phyloP scores from a whole-genome alignment of 92 coral and sea anemone genomes.

The Parazoanthus swiftii region DNA sequence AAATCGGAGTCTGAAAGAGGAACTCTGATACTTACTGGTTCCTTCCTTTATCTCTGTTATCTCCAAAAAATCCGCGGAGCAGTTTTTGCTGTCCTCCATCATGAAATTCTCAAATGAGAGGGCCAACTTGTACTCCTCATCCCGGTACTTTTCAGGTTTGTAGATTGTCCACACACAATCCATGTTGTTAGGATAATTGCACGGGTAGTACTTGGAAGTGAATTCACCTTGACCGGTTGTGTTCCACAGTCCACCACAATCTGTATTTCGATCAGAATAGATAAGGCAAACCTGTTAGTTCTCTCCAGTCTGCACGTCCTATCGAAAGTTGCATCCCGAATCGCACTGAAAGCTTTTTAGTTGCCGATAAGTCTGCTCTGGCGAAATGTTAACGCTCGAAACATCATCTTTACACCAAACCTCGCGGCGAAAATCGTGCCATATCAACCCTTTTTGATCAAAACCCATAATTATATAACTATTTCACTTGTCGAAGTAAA shows the following conservation, averaged over 20 bases:
- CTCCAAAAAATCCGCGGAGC: conserved; percentile 25
- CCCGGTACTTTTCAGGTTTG: conserved; percentile 6
- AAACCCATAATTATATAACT: no score
- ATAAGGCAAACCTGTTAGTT: no score
- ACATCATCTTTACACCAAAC: no score
- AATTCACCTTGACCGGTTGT: not conserved
- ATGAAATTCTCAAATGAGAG: conserved; percentile 28
- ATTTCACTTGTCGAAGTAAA: no score
- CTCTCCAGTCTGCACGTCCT: not conserved
- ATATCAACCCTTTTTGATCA: no score
- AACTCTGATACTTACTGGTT: not conserved
- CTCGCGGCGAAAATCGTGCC: no score
- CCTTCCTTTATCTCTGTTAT: conserved; percentile 28
- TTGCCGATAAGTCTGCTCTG: no score
- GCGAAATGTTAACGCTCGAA: no score
- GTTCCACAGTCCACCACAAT: conserved; percentile 35
- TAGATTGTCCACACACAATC: conserved; percentile 35
- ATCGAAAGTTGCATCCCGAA: no score
- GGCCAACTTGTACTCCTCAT: not conserved
- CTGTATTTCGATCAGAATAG: not conserved
- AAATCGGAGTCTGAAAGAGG: not conserved
- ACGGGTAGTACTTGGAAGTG: conserved; percentile 36
- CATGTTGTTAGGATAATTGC: not conserved
- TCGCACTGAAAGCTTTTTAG: no score
- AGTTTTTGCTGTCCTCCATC: conserved; percentile 22